These are phyloP conservation scores for Cephus spinipes DNA, from an alignment of 2,888 invertebrate genomes.

Conservation along the genomic window DNA sequence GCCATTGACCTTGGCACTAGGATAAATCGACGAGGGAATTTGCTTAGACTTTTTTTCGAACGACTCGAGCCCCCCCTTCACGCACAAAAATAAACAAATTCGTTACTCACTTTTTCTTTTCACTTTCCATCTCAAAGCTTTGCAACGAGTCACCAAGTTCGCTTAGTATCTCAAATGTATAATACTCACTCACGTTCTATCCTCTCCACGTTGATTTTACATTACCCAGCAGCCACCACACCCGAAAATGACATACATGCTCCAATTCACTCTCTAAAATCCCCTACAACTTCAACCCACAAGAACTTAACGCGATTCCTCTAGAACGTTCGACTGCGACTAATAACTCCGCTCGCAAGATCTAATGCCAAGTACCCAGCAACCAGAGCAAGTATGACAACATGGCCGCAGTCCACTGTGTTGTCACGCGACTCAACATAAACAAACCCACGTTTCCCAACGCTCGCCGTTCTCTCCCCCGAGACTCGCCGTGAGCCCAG, in stretches of 20 bases:
- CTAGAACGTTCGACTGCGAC: background rate
- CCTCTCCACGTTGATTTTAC: background rate
- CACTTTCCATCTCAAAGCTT: background rate
- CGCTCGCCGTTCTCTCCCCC: background rate
- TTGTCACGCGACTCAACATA: conserved; percentile 1
- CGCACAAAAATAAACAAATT: background rate
- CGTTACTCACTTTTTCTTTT: background rate
- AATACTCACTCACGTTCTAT: background rate
- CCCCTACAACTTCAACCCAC: background rate
- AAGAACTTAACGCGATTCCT: background rate
- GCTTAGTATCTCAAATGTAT: background rate
- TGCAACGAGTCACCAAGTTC: background rate
- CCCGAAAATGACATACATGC: background rate
- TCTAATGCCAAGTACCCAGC: background rate
- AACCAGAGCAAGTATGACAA: background rate
- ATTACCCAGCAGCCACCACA: background rate
- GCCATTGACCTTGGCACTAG: background rate
- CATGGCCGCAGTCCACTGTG: background rate
- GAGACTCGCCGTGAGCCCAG: background rate
- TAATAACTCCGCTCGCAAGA: background rate
- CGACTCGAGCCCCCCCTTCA: background rate
- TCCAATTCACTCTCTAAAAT: background rate
- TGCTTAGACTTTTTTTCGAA: background rate
- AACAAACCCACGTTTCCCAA: conserved; percentile 9
- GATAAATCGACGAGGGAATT: background rate